phyloP scores from a whole-genome alignment of 2,113 vertebrate genomes.

The Corydoras sp. region DNA sequence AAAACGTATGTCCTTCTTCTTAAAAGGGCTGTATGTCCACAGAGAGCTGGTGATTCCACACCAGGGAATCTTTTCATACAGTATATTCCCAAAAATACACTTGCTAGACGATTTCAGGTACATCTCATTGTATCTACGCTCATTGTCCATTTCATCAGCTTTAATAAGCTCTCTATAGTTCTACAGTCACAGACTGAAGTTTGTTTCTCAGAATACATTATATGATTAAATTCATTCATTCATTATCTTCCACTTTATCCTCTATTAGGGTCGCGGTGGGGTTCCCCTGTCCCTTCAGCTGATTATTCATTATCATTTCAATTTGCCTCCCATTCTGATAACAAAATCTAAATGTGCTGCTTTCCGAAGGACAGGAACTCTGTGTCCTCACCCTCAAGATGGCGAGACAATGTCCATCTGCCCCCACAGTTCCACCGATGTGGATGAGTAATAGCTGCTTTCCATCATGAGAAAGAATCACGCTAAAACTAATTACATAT shows the following conservation, averaged over 20 bases:
- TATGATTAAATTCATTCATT: too few relatives aligned
- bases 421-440: background rate
- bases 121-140: too few relatives aligned
- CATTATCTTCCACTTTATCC: too few relatives aligned
- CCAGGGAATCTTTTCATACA: background rate
- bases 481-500: conserved; percentile 30
- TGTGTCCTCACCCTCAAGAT: background rate
- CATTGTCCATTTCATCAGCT: too few relatives aligned
- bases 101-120: too few relatives aligned
- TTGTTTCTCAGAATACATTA: too few relatives aligned
- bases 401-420: conserved; percentile 21
- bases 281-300: too few relatives aligned
- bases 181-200: too few relatives aligned
- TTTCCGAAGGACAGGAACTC: conserved; percentile 7
- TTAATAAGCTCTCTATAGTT: too few relatives aligned
- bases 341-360: background rate
- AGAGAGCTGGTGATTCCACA: background rate
- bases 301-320: too few relatives aligned
- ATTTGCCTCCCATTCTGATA: background rate
- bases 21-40: background rate
- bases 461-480: conserved; percentile 21
- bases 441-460: conserved; percentile 16
- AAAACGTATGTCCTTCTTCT: background rate
- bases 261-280: too few relatives aligned
- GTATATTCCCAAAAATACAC: too few relatives aligned